Percentiles rank a stretch among this genome's conserved stretches.
phyloP scores from a whole-genome alignment of 2,113 vertebrate genomes.

The Bombycilla garrulus region DNA sequence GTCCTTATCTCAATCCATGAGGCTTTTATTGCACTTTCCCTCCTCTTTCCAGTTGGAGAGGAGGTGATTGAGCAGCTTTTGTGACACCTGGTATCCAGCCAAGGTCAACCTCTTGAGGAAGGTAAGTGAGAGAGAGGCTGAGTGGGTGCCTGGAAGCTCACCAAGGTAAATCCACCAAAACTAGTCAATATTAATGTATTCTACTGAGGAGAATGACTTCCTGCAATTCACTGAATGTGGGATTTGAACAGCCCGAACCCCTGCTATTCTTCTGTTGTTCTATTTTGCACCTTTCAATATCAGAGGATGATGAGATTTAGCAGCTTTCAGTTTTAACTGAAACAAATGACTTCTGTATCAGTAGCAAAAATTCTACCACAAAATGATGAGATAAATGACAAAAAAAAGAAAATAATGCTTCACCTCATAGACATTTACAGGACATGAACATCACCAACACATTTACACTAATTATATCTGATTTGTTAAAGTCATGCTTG shows the following conservation, averaged over 20 bases:
- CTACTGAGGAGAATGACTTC: neutral
- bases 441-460: neutral
- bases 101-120: neutral
- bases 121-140: neutral
- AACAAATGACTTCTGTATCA: neutral
- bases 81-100: neutral
- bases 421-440: neutral
- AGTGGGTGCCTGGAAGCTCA: neutral
- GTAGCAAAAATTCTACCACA: neutral
- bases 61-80: neutral
- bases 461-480: neutral
- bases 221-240: neutral
- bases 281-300: neutral
- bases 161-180: neutral
- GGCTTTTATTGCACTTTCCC: neutral
- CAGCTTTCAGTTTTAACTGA: neutral
- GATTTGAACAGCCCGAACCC: neutral
- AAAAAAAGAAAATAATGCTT: neutral
- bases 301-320: neutral
- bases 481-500: neutral
- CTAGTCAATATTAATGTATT: neutral
- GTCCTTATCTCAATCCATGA: rapidly evolving
- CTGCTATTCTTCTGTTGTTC: neutral
- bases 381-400: neutral
- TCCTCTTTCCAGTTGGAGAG: neutral